Conservation (phyloP, 2,888 invertebrate species). For the Zhuqinia jingwanae region DNA sequence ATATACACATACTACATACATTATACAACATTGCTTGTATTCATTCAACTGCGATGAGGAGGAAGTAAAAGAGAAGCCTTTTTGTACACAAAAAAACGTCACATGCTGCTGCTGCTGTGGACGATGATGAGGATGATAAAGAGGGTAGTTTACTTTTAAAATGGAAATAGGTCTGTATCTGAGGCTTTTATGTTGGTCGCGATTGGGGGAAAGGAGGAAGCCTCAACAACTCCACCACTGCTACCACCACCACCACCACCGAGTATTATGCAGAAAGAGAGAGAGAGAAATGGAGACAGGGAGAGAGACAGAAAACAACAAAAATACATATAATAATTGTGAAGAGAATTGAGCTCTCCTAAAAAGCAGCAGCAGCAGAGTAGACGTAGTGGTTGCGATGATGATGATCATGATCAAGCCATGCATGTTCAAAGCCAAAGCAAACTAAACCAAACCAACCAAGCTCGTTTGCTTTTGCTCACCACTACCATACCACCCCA, state of each 20-base stretch:
- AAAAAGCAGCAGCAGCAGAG: too few relatives aligned
- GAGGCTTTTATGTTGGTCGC: constrained; percentile 54
- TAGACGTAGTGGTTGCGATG: too few relatives aligned
- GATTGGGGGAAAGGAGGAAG: constrained; percentile 68
- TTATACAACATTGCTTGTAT: constrained; percentile 12
- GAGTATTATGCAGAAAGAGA: constrained; percentile 31
- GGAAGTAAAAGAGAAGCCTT: constrained; percentile 59
- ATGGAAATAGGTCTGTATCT: constrained; percentile 65
- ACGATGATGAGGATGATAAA: constrained; percentile 50
- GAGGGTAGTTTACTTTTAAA: constrained; percentile 66
- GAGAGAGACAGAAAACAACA: neutral
- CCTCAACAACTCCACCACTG: constrained; percentile 67
- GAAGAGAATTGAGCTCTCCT: too few relatives aligned
- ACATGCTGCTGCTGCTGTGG: constrained; percentile 34
- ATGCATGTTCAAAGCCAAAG: constrained; percentile 39
- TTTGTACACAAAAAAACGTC: constrained; percentile 62
- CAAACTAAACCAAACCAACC: constrained; percentile 45
- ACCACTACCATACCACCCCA: constrained; percentile 55
- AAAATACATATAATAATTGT: neutral
- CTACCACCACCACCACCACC: too few relatives aligned
- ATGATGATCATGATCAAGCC: neutral
- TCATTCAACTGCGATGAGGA: constrained; percentile 13
- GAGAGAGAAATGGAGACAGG: constrained; percentile 16
- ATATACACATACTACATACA: neutral
- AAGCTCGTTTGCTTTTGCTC: constrained; percentile 64